A percentile compares a stretch with the other conserved stretches of the same genome.
phyloP scores from a whole-genome alignment of 2,113 vertebrate species.

The Columba janthina region DNA sequence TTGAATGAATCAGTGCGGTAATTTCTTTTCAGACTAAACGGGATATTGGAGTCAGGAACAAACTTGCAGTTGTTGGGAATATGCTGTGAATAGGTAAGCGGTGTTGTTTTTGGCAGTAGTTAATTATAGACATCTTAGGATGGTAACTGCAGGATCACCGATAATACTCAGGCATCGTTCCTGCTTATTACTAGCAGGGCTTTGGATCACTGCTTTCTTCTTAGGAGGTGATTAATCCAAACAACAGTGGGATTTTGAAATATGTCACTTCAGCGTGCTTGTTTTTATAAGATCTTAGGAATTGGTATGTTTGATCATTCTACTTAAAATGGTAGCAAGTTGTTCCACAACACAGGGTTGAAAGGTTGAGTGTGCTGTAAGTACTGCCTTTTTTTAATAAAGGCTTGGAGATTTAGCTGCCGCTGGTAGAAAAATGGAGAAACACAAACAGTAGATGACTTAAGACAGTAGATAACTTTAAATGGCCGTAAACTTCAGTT shows the following conservation, averaged over 20 bases:
- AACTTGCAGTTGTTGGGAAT: slow-evolving; percentile 54
- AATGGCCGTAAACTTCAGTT: background rate
- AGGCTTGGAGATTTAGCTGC: background rate
- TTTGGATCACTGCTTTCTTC: slow-evolving; percentile 36
- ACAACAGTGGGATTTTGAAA: background rate
- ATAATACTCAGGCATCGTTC: slow-evolving; percentile 23
- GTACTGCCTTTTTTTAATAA: background rate
- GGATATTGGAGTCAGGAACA: slow-evolving; percentile 50
- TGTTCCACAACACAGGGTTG: background rate
- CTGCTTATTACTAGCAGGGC: slow-evolving; percentile 17
- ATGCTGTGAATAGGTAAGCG: slow-evolving; percentile 5
- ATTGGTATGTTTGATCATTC: background rate
- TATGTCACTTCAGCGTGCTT: background rate
- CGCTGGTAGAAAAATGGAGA: background rate
- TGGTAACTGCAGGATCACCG: slow-evolving; percentile 39
- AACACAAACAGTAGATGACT: background rate
- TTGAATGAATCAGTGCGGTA: slow-evolving; percentile 40
- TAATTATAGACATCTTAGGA: slow-evolving; percentile 14
- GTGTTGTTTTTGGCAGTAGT: slow-evolving; percentile 45
- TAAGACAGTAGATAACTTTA: background rate
- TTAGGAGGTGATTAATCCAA: background rate
- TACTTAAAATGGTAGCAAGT: background rate
- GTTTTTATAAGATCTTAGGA: background rate
- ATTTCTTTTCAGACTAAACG: slow-evolving; percentile 40
- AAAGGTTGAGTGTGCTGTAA: background rate